These are phyloP conservation scores for Agelas oroides DNA, from an alignment of 37 sponge, comb jelly and placozoan genomes.

Conservation along the genomic window DNA sequence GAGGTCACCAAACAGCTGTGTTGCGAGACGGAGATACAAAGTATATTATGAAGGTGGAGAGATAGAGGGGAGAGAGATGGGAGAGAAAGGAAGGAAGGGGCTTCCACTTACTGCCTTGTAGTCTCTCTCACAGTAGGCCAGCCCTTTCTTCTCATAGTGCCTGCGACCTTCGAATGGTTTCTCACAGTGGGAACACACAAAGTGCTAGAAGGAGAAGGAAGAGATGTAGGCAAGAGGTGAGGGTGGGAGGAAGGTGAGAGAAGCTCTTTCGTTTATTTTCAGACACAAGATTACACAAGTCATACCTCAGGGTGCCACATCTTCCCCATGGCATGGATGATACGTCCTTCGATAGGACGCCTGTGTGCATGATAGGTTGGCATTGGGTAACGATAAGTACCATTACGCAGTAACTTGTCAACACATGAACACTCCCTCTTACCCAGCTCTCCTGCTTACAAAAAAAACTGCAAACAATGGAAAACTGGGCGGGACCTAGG, in stretches of 20 bases:
- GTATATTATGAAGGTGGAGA: background rate
- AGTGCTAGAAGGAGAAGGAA: constrained; percentile 69
- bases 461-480: no score
- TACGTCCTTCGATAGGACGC: constrained; percentile 93
- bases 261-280: background rate
- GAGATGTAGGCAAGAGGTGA: background rate
- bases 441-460: no score
- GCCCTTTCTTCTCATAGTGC: constrained; percentile 94
- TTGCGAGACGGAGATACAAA: background rate
- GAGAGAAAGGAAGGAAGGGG: background rate
- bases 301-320: constrained; percentile 95
- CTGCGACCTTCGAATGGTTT: constrained; percentile 94
- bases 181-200: constrained; percentile 98
- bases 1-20: constrained; percentile 92
- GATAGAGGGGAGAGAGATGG: background rate
- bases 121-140: constrained; percentile 97
- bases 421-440: no score
- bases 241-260: background rate
- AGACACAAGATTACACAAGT: background rate
- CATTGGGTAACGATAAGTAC: no score
- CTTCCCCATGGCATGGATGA: constrained; percentile 89
- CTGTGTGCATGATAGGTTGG: constrained; percentile 14
- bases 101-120: constrained; percentile 92
- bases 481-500: no score
- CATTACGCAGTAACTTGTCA: no score